phyloP scores from a whole-genome alignment of 2,888 invertebrate species.

The Aphrophora alni region DNA sequence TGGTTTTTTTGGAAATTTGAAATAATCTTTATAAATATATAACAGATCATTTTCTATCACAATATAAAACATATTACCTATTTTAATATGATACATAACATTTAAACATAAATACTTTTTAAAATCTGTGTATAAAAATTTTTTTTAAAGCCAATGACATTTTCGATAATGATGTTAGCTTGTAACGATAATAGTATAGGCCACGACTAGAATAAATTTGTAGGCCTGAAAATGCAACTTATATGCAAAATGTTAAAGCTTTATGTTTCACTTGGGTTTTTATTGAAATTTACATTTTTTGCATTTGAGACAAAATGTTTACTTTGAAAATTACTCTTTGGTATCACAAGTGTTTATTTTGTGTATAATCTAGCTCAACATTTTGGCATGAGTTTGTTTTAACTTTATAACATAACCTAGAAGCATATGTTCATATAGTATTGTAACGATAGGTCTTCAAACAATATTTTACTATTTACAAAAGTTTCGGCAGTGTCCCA shows the following conservation, averaged over 20 bases:
- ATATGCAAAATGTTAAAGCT: not conserved
- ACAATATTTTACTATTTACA: slow-evolving; percentile 4
- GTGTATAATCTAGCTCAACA: not conserved
- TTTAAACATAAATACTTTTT: slow-evolving; percentile 44
- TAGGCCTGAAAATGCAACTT: slow-evolving; percentile 6
- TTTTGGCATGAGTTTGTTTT: not conserved
- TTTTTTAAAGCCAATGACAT: slow-evolving; percentile 29
- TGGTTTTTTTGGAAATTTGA: not conserved
- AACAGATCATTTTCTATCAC: slow-evolving; percentile 28
- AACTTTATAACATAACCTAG: not conserved
- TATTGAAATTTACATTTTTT: not conserved
- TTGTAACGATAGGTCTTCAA: not conserved
- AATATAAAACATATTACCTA: slow-evolving; percentile 34
- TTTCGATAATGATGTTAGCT: slow-evolving; percentile 2
- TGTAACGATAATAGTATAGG: not conserved
- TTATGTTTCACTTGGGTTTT: not conserved
- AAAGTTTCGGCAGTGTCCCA: not conserved
- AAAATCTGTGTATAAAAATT: slow-evolving; percentile 37
- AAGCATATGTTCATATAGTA: not conserved
- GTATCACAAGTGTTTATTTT: too few relatives aligned
- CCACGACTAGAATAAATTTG: not conserved
- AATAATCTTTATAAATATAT: slow-evolving; percentile 16
- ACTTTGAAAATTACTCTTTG: too few relatives aligned
- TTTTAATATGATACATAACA: slow-evolving; percentile 39
- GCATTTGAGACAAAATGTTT: not conserved